Base-by-base conservation (phyloP, 2,797 vertebrate species). In the Cynodonichthys magdalenae region DNA sequence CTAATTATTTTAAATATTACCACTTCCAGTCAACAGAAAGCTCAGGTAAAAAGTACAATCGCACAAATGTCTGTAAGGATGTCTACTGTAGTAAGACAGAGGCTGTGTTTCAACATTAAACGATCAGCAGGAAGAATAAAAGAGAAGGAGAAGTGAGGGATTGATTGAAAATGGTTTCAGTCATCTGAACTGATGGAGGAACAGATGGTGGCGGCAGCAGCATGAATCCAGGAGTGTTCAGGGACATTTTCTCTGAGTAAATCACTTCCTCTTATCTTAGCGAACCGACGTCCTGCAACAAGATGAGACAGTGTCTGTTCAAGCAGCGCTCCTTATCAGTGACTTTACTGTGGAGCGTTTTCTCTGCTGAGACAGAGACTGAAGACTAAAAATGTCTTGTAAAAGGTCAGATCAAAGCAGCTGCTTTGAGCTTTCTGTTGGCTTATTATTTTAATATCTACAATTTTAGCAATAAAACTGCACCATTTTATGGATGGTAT, bases 181-280 rank as follows among this genome's bases (percentile, higher is more conserved):
- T 48, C 57, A 6, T 36, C 45, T 59, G n/a, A 34, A 20, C 45
- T 24, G 29, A 48, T 52, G 41, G 24, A 19, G 36, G 24, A 47
- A 60, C 58, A 60, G 28, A 47, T 36, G 29, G 44, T 53, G 51
- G 39, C 29, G n/a, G 28, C 52, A 46, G 39, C 27, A 51, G 47
- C 29, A 55, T 45, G 15, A 55, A 49, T 61, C 49, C 45, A 50
- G 18, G 49, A 31, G 18, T 54, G 34, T 42, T 54, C 24, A 54
- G 28, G 59, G 39, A 53, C 18, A 20, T 19, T 41, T 46, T 48
- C 28, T 48, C 2, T 10, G 20, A 28, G 24, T 47, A 42, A 48
- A 48, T 28, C 57, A 29, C 24, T 48, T n/a, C 44, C n/a, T 39
- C 65, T 28, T 19, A 31, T 59, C 44, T n/a, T 10, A 41, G 36